phyloP scores from a whole-genome alignment of 1,140 invertebrate species.

The Goniozus legneri region DNA sequence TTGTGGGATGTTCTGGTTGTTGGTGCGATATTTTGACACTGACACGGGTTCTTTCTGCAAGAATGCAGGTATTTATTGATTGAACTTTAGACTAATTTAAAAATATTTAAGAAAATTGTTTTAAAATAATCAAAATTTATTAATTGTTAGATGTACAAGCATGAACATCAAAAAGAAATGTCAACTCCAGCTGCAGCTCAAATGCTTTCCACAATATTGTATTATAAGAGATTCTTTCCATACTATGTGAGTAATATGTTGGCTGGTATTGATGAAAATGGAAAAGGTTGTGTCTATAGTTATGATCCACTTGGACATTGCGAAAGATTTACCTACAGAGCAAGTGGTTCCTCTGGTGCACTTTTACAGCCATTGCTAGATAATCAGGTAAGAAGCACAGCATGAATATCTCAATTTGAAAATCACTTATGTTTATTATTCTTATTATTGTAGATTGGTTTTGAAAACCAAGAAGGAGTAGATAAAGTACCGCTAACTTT shows the following conservation, averaged over 20 bases:
- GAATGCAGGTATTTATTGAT: conserved; percentile 71
- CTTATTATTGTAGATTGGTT: conserved; percentile 64
- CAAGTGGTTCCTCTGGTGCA: conserved; percentile 79
- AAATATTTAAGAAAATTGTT: too few relatives aligned
- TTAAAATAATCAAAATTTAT: too few relatives aligned
- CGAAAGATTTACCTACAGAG: conserved; percentile 75
- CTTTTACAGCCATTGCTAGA: conserved; percentile 82
- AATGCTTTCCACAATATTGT: conserved; percentile 93
- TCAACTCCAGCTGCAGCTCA: conserved; percentile 88
- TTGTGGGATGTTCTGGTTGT: conserved; percentile 89
- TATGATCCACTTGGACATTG: conserved; percentile 97
- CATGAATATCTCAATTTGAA: not conserved
- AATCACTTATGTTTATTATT: not conserved
- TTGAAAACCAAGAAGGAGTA: conserved; percentile 77
- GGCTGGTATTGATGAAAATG: conserved; percentile 82
- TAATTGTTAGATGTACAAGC: conserved; percentile 79
- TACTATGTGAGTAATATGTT: conserved; percentile 96
- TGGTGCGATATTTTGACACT: conserved; percentile 97
- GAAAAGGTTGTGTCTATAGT: conserved; percentile 91
- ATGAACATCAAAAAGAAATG: conserved; percentile 94
- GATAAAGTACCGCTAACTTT: conserved; percentile 61
- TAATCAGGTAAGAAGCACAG: conserved; percentile 65
- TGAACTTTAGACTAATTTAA: not conserved
- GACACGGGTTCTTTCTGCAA: conserved; percentile 78
- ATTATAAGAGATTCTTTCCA: conserved; percentile 97